A percentile compares a stretch with the other conserved stretches of the same genome.
Evolutionary conservation across 2,797 vertebrate genomes (phyloP).

Genomic region (Squalus acanthias): DNA sequence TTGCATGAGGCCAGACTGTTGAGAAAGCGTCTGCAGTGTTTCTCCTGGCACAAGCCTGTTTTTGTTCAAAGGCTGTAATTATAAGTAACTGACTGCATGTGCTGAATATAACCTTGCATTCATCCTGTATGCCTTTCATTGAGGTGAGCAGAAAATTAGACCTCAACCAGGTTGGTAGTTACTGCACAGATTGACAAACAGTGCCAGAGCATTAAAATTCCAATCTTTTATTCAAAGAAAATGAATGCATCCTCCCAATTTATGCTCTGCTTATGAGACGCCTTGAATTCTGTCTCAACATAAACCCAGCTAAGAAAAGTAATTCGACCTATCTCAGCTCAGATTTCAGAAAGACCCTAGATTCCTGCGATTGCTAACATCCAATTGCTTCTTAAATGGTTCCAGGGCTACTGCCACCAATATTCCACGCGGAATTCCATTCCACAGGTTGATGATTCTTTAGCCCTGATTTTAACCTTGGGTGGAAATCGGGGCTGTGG

Average conservation of each 20-base stretch:
- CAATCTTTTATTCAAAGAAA: conserved; percentile 1
- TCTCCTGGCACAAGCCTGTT: neutral
- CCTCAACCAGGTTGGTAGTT: neutral
- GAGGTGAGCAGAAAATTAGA: neutral
- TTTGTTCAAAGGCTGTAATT: neutral
- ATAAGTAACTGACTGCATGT: neutral
- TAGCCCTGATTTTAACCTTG: neutral
- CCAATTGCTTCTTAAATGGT: neutral
- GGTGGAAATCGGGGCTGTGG: neutral
- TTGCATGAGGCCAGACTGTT: conserved; percentile 5
- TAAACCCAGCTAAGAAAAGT: neutral
- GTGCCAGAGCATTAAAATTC: neutral
- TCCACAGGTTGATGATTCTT: neutral
- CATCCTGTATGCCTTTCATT: neutral
- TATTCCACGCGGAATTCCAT: neutral
- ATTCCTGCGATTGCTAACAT: neutral
- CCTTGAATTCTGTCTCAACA: neutral
- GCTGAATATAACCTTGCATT: neutral
- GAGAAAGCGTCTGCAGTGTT: neutral
- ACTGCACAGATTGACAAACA: neutral
- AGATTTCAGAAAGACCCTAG: neutral
- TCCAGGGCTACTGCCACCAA: neutral
- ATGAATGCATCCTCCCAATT: neutral
- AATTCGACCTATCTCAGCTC: neutral
- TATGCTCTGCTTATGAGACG: neutral